phyloP scores from a whole-genome alignment of 2,888 invertebrate species.

The Chorisops tibialis region DNA sequence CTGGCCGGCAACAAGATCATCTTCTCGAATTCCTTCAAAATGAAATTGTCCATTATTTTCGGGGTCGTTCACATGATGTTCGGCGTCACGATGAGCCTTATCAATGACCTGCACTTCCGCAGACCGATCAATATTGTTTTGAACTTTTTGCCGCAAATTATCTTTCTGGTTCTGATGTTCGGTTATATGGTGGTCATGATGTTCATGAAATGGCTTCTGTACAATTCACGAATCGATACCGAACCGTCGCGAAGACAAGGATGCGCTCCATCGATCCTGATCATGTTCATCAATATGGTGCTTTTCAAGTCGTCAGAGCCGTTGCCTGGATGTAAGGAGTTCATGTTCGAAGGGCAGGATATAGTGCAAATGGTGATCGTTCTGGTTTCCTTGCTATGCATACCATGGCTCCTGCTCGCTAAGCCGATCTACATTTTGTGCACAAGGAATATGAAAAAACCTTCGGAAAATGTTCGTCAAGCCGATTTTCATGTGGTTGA shows the following conservation, averaged over 20 bases:
- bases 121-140: conserved; percentile 67
- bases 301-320: conserved; percentile 57
- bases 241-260: conserved; percentile 50
- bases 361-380: conserved; percentile 74
- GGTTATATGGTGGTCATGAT: conserved; percentile 89
- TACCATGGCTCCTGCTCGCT: conserved; percentile 90
- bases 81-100: conserved; percentile 79
- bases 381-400: conserved; percentile 73
- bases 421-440: conserved; percentile 79
- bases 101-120: conserved; percentile 71
- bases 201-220: conserved; percentile 85
- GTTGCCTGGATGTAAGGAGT: conserved; percentile 56
- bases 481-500: conserved; percentile 40
- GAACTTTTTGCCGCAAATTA: conserved; percentile 86
- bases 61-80: conserved; percentile 94
- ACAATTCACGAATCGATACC: conserved; percentile 54
- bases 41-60: conserved; percentile 92
- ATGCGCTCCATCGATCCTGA: conserved; percentile 72
- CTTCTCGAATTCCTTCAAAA: conserved; percentile 92
- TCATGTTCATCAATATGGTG: conserved; percentile 78
- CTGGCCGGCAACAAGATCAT: conserved; percentile 84
- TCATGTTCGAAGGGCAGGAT: conserved; percentile 70
- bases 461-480: no score
- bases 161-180: conserved; percentile 84
- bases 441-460: conserved; percentile 53